A percentile compares a stretch with the other conserved stretches of the same genome.
These are phyloP conservation scores for Morone chrysops DNA, from an alignment of 2,113 vertebrate species.

Conservation along the genomic window DNA sequence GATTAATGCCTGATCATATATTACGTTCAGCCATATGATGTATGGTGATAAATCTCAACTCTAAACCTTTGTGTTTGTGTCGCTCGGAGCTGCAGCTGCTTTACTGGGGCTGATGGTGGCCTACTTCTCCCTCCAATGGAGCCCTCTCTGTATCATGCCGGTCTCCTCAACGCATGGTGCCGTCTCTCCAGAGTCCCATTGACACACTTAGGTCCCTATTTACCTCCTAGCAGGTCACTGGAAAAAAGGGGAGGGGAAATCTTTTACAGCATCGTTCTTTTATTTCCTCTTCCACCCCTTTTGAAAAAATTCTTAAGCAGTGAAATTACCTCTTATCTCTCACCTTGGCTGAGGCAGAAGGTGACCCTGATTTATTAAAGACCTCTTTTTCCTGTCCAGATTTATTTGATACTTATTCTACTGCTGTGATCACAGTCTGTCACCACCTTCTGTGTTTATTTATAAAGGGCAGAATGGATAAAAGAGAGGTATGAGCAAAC, in stretches of 20 bases:
- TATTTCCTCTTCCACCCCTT: constrained; percentile 36
- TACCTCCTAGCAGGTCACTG: constrained; percentile 66
- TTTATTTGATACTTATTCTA: constrained; percentile 27
- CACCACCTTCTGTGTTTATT: constrained; percentile 41
- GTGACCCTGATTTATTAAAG: constrained; percentile 23
- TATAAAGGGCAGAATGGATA: constrained; percentile 46
- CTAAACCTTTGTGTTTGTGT: constrained; percentile 19
- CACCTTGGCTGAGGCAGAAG: constrained; percentile 31
- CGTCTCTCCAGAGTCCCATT: constrained; percentile 77
- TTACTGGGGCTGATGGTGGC: constrained; percentile 50
- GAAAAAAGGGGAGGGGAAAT: constrained; percentile 33
- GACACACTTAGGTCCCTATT: constrained; percentile 77
- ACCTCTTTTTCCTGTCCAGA: not conserved
- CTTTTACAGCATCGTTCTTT: constrained; percentile 23
- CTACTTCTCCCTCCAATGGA: constrained; percentile 62
- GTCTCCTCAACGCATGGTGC: constrained; percentile 52
- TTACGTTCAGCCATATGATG: constrained; percentile 1
- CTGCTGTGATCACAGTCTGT: constrained; percentile 49
- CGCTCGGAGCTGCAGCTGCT: constrained; percentile 42
- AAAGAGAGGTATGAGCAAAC: constrained; percentile 55
- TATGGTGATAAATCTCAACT: constrained; percentile 11
- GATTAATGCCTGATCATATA: not conserved
- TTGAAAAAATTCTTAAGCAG: constrained; percentile 25
- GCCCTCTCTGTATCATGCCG: constrained; percentile 60
- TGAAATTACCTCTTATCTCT: constrained; percentile 17